phyloP scores from a whole-genome alignment of 92 coral and sea anemone genomes.

The Parazoanthus swiftii region DNA sequence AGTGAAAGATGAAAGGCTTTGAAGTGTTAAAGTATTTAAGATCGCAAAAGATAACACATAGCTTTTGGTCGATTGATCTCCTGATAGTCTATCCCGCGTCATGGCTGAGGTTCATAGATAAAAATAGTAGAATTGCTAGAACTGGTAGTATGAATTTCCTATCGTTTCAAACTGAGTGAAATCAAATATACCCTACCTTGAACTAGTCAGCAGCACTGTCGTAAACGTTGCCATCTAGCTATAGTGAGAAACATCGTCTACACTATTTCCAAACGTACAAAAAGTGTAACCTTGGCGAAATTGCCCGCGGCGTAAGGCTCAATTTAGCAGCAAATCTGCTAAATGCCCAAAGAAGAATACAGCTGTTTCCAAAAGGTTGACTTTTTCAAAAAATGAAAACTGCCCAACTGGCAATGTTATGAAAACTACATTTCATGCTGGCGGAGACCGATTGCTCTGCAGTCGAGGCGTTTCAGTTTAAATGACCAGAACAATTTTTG shows the following conservation, averaged over 20 bases:
- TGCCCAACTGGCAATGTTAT: no score
- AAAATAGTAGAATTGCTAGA: not conserved
- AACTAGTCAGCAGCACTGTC: not conserved
- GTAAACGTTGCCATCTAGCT: not conserved
- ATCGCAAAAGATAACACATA: not conserved
- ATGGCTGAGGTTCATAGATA: not conserved
- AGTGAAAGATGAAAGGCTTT: not conserved
- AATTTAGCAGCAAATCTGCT: conserved; percentile 1
- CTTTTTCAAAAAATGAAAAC: no score
- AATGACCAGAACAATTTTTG: no score
- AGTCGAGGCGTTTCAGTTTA: no score
- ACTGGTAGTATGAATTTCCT: not conserved
- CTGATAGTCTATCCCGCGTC: not conserved
- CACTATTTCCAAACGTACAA: not conserved
- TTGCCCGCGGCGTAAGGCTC: not conserved
- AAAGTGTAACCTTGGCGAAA: not conserved
- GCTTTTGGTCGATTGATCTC: not conserved
- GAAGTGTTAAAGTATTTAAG: not conserved
- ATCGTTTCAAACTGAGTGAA: not conserved
- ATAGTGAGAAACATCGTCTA: not conserved
- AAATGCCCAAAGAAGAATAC: not conserved
- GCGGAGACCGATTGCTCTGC: no score
- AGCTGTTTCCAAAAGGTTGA: no score
- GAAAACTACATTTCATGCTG: no score
- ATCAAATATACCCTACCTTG: not conserved